Evolutionary conservation across 2,113 vertebrate genomes (phyloP).

Genomic region (Irena cyanogastra): DNA sequence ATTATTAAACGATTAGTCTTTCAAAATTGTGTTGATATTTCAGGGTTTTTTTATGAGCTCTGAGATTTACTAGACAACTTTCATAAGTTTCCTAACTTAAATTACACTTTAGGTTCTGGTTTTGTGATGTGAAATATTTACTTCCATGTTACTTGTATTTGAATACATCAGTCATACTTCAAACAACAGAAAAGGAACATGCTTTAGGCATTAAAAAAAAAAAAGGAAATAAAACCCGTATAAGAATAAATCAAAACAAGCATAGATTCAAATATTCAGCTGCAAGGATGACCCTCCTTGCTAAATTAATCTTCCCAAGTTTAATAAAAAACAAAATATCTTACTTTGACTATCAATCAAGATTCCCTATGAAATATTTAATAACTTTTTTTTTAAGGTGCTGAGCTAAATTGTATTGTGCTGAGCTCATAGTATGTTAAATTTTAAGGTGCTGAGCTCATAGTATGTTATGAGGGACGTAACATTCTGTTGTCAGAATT

Average conservation of each 20-base stretch:
- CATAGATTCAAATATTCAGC: background rate
- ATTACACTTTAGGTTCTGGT: background rate
- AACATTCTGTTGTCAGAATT: background rate
- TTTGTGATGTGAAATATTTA: background rate
- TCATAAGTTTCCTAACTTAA: background rate
- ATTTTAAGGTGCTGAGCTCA: background rate
- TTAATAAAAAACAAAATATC: background rate
- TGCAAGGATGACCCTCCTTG: background rate
- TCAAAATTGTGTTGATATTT: background rate
- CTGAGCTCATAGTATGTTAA: no score
- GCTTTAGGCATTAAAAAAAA: background rate
- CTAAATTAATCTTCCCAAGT: background rate
- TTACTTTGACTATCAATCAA: background rate
- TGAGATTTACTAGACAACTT: background rate
- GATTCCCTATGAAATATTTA: background rate
- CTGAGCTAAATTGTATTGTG: background rate
- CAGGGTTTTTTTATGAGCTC: background rate
- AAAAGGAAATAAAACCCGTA: background rate
- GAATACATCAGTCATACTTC: background rate
- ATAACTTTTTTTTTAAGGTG: background rate
- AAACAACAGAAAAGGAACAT: background rate
- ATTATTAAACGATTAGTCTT: slow-evolving; percentile 45
- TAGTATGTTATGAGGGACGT: background rate
- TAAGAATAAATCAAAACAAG: background rate
- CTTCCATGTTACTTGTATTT: background rate